Percentiles rank a stretch among this genome's conserved stretches.
phyloP scores from a whole-genome alignment of 2,888 invertebrate genomes.

The Sylvicola cinctus region DNA sequence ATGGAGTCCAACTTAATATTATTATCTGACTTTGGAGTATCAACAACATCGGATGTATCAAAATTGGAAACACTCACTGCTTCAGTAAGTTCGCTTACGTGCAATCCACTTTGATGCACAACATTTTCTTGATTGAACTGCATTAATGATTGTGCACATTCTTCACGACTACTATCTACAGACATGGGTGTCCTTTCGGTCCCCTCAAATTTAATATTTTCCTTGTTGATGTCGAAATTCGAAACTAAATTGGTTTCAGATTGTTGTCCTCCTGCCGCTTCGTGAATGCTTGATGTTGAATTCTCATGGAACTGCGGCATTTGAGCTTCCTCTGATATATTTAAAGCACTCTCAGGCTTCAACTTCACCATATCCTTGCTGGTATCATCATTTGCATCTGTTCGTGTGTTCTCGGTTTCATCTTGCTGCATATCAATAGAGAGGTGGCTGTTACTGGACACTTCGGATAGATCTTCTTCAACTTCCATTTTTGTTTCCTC shows the following conservation, averaged over 20 bases:
- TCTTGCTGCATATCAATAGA: constrained; percentile 32
- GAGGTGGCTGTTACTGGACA: constrained; percentile 35
- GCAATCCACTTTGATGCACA: neutral
- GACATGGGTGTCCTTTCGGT: constrained; percentile 8
- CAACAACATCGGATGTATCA: too few relatives aligned
- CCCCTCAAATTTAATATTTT: constrained; percentile 24
- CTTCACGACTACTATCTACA: constrained; percentile 6
- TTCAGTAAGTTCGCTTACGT: too few relatives aligned
- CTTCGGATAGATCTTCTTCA: constrained; percentile 32
- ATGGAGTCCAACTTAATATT: neutral
- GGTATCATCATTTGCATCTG: constrained; percentile 9
- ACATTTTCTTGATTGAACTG: neutral
- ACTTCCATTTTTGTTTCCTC: constrained; percentile 18
- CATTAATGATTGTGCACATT: constrained; percentile 2
- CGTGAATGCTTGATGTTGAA: constrained; percentile 9
- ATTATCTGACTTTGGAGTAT: too few relatives aligned
- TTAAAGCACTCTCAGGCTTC: too few relatives aligned
- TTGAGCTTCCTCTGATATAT: constrained; percentile 23
- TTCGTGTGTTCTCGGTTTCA: constrained; percentile 23
- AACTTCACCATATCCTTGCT: too few relatives aligned
- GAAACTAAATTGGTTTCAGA: constrained; percentile 5
- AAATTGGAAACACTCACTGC: too few relatives aligned
- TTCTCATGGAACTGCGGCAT: constrained; percentile 24
- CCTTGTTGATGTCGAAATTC: constrained; percentile 21
- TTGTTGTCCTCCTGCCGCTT: constrained; percentile 12